Base-by-base conservation (phyloP, 2,888 invertebrate species). In the Chironomus riparius region DNA sequence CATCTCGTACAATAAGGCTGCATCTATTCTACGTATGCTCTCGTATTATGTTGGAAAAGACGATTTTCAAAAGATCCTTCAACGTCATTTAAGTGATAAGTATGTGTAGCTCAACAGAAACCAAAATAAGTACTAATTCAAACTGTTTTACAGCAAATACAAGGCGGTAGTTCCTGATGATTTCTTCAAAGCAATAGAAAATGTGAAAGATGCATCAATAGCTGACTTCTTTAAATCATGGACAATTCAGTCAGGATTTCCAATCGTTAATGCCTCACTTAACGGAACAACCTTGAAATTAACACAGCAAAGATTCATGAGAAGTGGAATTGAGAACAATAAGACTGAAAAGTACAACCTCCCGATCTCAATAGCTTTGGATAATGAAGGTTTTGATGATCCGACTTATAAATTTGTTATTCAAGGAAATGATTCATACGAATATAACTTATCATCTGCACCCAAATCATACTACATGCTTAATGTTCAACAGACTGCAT, bases 191-290 rank as follows among this genome's bases (percentile, higher is more conserved):
- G 61, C 72, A 24, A 62, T 72, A 47, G 62, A n/a, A 4, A 22
- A 18, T 5, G 15, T 48, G n/a, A 48, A 15, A 47, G n/a, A 47
- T 18, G 10, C 24, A 5, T 28, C 21, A 5, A 22, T 10, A 0
- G 85, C 86, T 76, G 82, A 85, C 50, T 87, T 92, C 24, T 89
- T 92, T 89, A 86, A 87, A 76, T 87, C 89, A 0, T 93, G 92
- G 92, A 90, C 89, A 0, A 85, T 87, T 38, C 91, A 91, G 81
- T 90, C 90, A 62, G 92, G 92, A 1, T 93, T 90, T 83, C 93
- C 93, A 0, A 87, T 92, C 0, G 82, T 93, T 1, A 88, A 86
- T 2, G 87, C 88, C 0, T 83, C 81, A 2, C 85, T 61, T 7
- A 3, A n/a, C 10, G 28, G 13, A 7, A 22, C 5, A 1, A 47